Base-by-base conservation (phyloP, 1,140 invertebrate genomes). In the Zeugodacus cucurbitae region DNA sequence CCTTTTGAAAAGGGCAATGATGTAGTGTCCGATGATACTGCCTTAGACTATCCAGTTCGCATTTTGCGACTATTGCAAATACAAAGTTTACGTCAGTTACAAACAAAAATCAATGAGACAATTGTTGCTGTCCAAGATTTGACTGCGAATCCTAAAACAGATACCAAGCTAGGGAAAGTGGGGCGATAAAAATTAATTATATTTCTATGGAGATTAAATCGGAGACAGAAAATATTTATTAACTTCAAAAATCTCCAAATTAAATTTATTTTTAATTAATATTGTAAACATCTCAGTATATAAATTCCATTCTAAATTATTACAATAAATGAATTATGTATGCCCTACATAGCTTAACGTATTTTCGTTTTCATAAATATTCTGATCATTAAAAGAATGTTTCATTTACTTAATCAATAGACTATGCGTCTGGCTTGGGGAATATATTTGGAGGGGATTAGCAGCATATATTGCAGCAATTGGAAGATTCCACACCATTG, bases 401-500 rank as follows among this genome's bases (percentile, higher is more conserved):
- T 41, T 64, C 0, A 2, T 54, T 86, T 88, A 92, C 58, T 91
- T 92, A n/a, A 92, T 92, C 26, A 92, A 74, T 1, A 93, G 82
- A 88, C 87, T 91, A 59, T 91, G 91, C 0, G 90, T 90, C 86
- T 92, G 92, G 70, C 90, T 92, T 6, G 92, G 92, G 5, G 91
- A 90, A 88, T 92, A 93, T 4, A 97, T 96, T 91, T 98, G 97
- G 86, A 96, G 94, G 0, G 98, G 97, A 89, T 97, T 96, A 3
- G 98, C 98, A 0, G 98, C 97, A 94, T 98, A 98, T 78, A 99
- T 96, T 54, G 74, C 74, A 91, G 97, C 97, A 67, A 99, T 96
- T 5, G 98, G 98, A 41, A 99, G 94, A 94, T 99, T 98, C 98
- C 98, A 99, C 3, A 99, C 96, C 98, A 99, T 99, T 14, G 98